phyloP scores from a whole-genome alignment of 2,888 invertebrate genomes.

The Papilio elwesi region DNA sequence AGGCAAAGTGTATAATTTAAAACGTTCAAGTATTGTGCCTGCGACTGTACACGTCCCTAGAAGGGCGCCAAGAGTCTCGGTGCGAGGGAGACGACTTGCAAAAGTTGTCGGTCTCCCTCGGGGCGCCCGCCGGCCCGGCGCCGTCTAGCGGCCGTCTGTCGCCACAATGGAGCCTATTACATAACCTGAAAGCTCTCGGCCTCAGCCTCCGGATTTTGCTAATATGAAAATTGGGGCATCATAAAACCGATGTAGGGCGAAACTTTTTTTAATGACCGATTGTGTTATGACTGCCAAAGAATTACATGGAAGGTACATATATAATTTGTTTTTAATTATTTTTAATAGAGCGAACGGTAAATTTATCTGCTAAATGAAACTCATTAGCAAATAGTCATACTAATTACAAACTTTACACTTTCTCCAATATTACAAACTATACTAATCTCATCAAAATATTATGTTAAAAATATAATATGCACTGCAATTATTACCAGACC shows the following conservation, averaged over 20 bases:
- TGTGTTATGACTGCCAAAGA: not conserved
- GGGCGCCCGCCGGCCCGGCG: conserved; percentile 85
- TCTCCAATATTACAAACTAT: too few relatives aligned
- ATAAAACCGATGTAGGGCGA: conserved; percentile 40
- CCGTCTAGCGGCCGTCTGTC: conserved; percentile 73
- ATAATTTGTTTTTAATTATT: not conserved
- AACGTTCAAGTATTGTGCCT: conserved; percentile 36
- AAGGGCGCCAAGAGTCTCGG: conserved; percentile 66
- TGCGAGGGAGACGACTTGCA: conserved; percentile 47
- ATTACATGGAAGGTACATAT: not conserved
- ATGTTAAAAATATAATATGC: too few relatives aligned
- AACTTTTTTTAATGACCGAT: conserved; percentile 10
- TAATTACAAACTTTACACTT: too few relatives aligned
- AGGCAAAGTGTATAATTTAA: conserved; percentile 2
- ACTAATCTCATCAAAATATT: too few relatives aligned
- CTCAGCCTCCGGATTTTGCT: conserved; percentile 37
- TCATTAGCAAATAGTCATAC: not conserved
- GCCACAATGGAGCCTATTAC: conserved; percentile 72
- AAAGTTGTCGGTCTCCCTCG: conserved; percentile 52
- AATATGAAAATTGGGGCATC: conserved; percentile 41
- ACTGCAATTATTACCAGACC: too few relatives aligned
- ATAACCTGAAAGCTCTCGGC: conserved; percentile 57
- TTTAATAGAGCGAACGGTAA: not conserved
- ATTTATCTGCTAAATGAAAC: not conserved
- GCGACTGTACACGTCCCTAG: conserved; percentile 51